Evolutionary conservation across 2,888 invertebrate species (phyloP).

Genomic region (Sphecodes monilicornis): DNA sequence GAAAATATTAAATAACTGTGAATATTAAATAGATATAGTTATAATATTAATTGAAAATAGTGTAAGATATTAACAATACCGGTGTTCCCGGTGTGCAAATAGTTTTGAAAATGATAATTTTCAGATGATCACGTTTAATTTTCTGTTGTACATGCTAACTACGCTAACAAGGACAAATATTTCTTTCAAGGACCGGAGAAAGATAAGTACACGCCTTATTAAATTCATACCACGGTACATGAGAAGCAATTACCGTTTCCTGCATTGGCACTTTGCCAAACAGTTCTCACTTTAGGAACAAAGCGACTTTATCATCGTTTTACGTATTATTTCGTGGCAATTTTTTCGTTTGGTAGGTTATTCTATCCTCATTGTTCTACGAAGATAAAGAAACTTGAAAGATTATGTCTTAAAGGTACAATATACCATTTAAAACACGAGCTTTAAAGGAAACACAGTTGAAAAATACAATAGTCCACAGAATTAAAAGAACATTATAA

Average conservation of each 20-base stretch:
- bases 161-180: not conserved
- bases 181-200: not conserved
- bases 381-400: not conserved
- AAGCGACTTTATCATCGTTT: conserved; percentile 33
- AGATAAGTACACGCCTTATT: not conserved
- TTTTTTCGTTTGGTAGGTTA: not conserved
- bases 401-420: not conserved
- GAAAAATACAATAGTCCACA: not conserved
- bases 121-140: not conserved
- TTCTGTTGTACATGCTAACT: not conserved
- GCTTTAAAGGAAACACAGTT: not conserved
- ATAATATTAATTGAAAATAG: no score
- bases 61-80: not conserved
- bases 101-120: not conserved
- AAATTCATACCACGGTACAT: not conserved
- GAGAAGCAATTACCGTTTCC: conserved; percentile 38
- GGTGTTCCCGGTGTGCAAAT: not conserved
- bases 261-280: conserved; percentile 38
- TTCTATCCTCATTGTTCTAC: not conserved
- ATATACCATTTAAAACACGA: not conserved
- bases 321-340: conserved; percentile 21
- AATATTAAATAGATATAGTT: no score
- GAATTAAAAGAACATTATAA: no score
- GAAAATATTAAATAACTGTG: no score
- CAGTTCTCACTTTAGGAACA: conserved; percentile 30